Base-by-base conservation (phyloP, 2,888 invertebrate genomes). In the Axea sp. region DNA sequence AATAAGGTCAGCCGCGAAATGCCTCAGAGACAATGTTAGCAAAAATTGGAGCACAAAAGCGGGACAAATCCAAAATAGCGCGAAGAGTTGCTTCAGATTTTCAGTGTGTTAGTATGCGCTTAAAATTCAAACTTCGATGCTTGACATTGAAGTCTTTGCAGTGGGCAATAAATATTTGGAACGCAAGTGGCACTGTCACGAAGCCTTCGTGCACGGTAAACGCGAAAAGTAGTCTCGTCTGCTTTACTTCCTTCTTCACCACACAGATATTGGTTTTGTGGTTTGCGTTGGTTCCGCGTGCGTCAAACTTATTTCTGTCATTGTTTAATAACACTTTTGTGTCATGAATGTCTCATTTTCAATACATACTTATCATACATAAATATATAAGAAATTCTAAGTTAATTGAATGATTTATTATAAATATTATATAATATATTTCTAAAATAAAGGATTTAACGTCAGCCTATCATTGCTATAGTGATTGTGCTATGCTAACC, bases 111-210 rank as follows among this genome's bases (percentile, higher is more conserved):
- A 5, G 39, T n/a, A 43, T 33, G 31, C 7, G 26, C 14, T 59
- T 15, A 39, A 49, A 41, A 64, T 31, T 53, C 28, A 67, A 47
- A 59, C 43, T 37, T 43, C 41, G 55, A 12, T 31, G 67, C 68
- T 72, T 71, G 68, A 72, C 65, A 75, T 68, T 74, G 76, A 69
- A 33, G 64, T 39, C 49, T 39, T 22, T 64, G 59, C 49, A 33
- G 6, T 14, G 41, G 75, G 73, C 49, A 35, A 77, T 76, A 76
- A 80, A 77, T 80, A 78, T 79, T 71, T 64, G 67, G 77, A 77
- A 67, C 64, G n/a, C 62, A 72, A 33, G 28, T 33, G 35, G 33
- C 43, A 57, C 45, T 33, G 64, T 47, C 57, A 68, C 62, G 49
- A 68, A 49, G 11, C 37, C 17, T 49, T 67, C 37, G 60, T 22